phyloP scores from a whole-genome alignment of 2,888 invertebrate species.

The Microctonus hyperodae region DNA sequence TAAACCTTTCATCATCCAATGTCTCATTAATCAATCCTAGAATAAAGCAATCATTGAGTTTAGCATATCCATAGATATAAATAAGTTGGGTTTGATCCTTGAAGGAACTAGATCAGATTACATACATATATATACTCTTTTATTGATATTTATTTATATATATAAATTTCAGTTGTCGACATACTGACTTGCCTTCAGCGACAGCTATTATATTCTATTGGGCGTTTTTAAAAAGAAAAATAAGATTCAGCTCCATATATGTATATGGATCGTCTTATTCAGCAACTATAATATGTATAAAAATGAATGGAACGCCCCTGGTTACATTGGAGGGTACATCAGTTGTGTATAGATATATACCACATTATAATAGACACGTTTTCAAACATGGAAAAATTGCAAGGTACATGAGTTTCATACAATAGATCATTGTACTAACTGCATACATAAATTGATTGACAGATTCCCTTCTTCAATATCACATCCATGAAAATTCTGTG shows the following conservation, averaged over 20 bases:
- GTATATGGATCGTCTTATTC: background rate
- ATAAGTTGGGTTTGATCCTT: background rate
- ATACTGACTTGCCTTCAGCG: conserved; percentile 25
- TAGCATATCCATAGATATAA: background rate
- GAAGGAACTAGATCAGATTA: background rate
- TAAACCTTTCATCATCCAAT: too few species aligned
- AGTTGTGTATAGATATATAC: background rate
- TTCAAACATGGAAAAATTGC: conserved; percentile 22
- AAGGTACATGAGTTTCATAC: conserved; percentile 13
- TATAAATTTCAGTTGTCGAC: conserved; percentile 9
- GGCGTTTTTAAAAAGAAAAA: background rate
- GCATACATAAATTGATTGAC: background rate
- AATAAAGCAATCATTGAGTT: background rate
- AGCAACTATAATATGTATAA: background rate
- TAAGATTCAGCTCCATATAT: background rate
- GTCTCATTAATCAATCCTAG: background rate
- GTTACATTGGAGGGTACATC: background rate
- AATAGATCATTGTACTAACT: conserved; percentile 18
- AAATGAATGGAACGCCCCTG: conserved; percentile 15
- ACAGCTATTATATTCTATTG: conserved; percentile 24
- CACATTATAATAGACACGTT: conserved; percentile 22
- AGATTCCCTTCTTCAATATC: background rate
- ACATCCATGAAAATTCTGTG: background rate
- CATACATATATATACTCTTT: conserved; percentile 4
- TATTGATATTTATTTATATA: background rate